These are phyloP conservation scores for Dasysyrphus albostriatus DNA, from an alignment of 2,888 invertebrate genomes.

Conservation along the genomic window DNA sequence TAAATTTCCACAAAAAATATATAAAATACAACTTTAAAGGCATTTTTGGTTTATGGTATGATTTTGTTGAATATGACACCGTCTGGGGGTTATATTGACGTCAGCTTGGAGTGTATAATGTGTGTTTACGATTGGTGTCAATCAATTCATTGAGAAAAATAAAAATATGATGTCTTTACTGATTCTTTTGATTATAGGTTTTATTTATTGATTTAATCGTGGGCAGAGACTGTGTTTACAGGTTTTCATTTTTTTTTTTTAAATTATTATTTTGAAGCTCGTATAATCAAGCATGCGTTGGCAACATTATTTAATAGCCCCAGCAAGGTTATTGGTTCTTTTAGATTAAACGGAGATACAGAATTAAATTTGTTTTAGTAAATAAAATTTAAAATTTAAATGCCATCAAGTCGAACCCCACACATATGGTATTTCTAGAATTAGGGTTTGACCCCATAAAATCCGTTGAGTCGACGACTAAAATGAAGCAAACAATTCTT, in stretches of 20 bases:
- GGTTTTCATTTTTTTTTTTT: conserved; percentile 1
- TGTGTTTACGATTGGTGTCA: conserved; percentile 27
- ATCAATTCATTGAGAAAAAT: conserved; percentile 35
- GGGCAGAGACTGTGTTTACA: not conserved
- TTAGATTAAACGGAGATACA: conserved; percentile 8
- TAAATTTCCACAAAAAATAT: conserved; percentile 1
- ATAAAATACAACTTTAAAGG: conserved; percentile 1
- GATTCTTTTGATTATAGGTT: conserved; percentile 23
- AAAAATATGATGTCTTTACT: conserved; percentile 33
- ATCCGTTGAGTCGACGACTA: not conserved
- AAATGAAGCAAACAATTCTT: not conserved
- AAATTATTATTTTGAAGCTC: not conserved
- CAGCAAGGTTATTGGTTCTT: conserved; percentile 10
- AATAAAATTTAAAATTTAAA: not conserved
- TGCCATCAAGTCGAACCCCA: not conserved
- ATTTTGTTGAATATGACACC: not conserved
- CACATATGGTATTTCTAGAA: not conserved
- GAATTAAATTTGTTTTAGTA: not conserved
- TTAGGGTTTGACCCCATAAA: not conserved
- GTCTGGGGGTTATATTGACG: conserved; percentile 6
- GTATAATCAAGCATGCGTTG: conserved; percentile 7
- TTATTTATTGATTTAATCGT: conserved; percentile 30
- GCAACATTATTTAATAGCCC: conserved; percentile 7
- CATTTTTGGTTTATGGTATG: conserved; percentile 10
- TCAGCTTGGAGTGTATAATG: conserved; percentile 25